A percentile compares a stretch with the other conserved stretches of the same genome.
phyloP scores from a whole-genome alignment of 2,797 vertebrate species.

The Melanotaenia nigrans region DNA sequence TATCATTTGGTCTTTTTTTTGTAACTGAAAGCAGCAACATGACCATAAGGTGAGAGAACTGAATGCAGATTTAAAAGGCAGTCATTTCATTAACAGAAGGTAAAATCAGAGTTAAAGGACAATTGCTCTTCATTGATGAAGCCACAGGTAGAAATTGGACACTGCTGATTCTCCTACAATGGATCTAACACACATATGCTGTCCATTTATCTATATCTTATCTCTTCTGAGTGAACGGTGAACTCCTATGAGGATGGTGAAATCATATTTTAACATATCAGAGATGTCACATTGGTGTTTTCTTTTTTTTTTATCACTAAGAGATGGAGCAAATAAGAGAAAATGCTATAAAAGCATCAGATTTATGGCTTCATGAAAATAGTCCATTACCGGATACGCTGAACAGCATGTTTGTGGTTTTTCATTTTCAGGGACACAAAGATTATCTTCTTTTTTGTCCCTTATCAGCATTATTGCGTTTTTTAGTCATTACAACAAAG shows the following conservation, averaged over 20 bases:
- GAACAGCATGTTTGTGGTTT: conserved; percentile 18
- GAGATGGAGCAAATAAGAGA: conserved; percentile 24
- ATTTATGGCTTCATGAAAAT: conserved; percentile 23
- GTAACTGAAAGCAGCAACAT: background rate
- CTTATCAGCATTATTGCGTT: background rate
- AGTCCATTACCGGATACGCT: conserved; percentile 22
- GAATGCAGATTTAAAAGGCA: background rate
- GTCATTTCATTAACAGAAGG: background rate
- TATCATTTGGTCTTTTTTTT: background rate
- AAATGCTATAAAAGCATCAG: conserved; percentile 40
- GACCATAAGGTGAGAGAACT: background rate
- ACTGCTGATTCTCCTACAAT: conserved; percentile 5
- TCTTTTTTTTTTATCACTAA: background rate
- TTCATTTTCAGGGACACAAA: background rate
- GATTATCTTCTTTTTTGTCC: too few species aligned
- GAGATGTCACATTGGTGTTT: background rate
- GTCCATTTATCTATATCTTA: background rate
- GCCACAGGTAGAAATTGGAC: too few species aligned
- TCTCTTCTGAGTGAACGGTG: background rate
- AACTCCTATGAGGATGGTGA: background rate
- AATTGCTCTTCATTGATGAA: background rate
- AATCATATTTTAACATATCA: background rate
- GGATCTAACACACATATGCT: background rate
- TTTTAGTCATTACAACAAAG: background rate
- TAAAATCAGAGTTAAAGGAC: background rate